Conservation (phyloP, 2,888 invertebrate species). For the Kuschelorhynchus macadamiae region DNA sequence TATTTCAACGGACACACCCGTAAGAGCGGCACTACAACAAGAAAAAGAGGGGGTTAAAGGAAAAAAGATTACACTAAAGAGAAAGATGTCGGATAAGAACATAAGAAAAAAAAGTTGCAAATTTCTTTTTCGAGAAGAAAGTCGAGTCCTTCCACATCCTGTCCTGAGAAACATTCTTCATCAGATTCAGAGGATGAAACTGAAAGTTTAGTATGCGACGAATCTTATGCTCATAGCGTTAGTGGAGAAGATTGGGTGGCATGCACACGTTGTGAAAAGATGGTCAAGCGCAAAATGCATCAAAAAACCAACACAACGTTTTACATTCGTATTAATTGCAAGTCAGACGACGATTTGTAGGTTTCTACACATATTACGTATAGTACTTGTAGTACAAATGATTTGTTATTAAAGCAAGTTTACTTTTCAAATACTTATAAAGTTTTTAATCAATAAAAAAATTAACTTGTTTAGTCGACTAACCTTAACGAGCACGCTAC, state of each 20-base stretch:
- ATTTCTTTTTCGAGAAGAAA: neutral
- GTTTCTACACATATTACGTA: no score
- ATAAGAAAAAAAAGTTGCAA: neutral
- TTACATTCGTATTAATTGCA: conserved; percentile 3
- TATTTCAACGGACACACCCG: conserved; percentile 10
- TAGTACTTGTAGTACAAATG: no score
- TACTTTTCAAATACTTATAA: no score
- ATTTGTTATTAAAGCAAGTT: no score
- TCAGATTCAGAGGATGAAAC: conserved; percentile 1
- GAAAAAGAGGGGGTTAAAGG: neutral
- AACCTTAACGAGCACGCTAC: no score
- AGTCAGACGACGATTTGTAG: conserved; percentile 1
- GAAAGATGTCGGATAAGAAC: neutral
- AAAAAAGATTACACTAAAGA: neutral
- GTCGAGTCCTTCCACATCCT: conserved; percentile 1
- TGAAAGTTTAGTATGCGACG: neutral
- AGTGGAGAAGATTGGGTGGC: conserved; percentile 5
- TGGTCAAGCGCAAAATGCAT: conserved; percentile 4
- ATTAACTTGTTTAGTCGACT: no score
- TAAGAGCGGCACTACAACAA: neutral
- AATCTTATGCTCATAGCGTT: neutral
- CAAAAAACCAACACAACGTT: neutral
- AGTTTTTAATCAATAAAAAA: no score
- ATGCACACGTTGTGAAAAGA: conserved; percentile 10
- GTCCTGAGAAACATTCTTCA: neutral